Percentiles rank a stretch among this genome's conserved stretches.
These are phyloP conservation scores for Mongoloraphidia duomilia DNA, from an alignment of 2,888 invertebrate genomes.

Conservation along the genomic window DNA sequence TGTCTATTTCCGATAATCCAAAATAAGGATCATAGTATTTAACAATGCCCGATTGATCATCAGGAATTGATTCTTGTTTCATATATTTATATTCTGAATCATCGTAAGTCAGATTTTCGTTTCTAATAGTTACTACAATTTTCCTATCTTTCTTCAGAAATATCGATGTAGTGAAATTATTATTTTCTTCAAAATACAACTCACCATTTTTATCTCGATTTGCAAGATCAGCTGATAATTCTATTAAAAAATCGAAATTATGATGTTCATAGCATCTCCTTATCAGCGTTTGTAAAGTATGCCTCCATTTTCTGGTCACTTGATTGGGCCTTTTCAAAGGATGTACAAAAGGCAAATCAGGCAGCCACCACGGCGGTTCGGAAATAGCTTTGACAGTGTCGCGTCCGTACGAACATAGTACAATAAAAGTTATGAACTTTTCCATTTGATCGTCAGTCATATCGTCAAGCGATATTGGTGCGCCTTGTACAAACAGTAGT, in stretches of 20 bases:
- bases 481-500: background rate
- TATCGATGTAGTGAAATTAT: background rate
- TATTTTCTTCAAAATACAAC: background rate
- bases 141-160: background rate
- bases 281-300: conserved; percentile 12
- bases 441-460: conserved; percentile 13
- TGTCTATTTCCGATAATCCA: background rate
- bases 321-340: conserved; percentile 7
- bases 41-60: too few species aligned
- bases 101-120: conserved; percentile 3
- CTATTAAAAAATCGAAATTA: background rate
- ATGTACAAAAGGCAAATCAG: conserved; percentile 11
- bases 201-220: background rate
- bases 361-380: conserved; percentile 18
- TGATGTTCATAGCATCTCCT: conserved; percentile 3
- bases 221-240: conserved; percentile 1
- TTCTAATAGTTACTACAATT: background rate
- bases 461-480: conserved; percentile 3
- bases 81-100: too few species aligned
- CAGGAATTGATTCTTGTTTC: too few species aligned
- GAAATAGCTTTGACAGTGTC: conserved; percentile 2
- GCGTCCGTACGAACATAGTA: conserved; percentile 11
- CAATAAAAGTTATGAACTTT: conserved; percentile 16
- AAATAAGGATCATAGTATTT: too few species aligned
- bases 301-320: conserved; percentile 10